These are phyloP conservation scores for Melinaea menophilus DNA, from an alignment of 2,888 invertebrate genomes.

Conservation along the genomic window DNA sequence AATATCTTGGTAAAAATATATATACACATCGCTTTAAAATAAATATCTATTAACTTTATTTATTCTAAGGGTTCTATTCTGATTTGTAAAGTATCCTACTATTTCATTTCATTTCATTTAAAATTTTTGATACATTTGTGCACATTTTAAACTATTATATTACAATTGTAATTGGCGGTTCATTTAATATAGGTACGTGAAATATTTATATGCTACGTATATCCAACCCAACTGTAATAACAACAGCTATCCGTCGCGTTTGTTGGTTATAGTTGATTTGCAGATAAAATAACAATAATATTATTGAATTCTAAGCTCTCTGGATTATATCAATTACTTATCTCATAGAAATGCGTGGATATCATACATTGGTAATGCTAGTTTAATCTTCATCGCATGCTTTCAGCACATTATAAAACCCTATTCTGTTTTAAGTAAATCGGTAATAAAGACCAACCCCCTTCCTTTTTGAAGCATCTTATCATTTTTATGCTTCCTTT, in stretches of 20 bases:
- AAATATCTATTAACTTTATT: too few relatives aligned
- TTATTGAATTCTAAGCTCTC: background rate
- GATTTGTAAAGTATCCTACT: too few relatives aligned
- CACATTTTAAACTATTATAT: background rate
- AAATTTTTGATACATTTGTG: too few relatives aligned
- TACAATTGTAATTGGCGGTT: background rate
- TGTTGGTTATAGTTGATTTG: background rate
- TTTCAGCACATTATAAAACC: constrained; percentile 24
- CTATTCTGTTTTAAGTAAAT: constrained; percentile 28
- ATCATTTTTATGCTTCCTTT: constrained; percentile 66
- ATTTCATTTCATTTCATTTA: too few relatives aligned
- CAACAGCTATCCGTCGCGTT: background rate
- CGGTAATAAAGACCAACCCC: constrained; percentile 51
- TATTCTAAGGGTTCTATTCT: too few relatives aligned
- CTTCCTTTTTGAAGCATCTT: constrained; percentile 56
- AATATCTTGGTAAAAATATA: too few relatives aligned
- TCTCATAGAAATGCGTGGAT: background rate
- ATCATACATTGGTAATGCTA: background rate
- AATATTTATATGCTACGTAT: background rate
- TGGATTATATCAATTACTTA: constrained; percentile 4
- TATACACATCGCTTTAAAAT: too few relatives aligned
- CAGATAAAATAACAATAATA: constrained; percentile 7
- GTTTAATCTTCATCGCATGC: constrained; percentile 25
- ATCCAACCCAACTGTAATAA: background rate
- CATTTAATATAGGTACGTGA: background rate